A percentile compares a stretch with the other conserved stretches of the same genome.
phyloP scores from a whole-genome alignment of 1,140 invertebrate genomes.

The Musca domestica region DNA sequence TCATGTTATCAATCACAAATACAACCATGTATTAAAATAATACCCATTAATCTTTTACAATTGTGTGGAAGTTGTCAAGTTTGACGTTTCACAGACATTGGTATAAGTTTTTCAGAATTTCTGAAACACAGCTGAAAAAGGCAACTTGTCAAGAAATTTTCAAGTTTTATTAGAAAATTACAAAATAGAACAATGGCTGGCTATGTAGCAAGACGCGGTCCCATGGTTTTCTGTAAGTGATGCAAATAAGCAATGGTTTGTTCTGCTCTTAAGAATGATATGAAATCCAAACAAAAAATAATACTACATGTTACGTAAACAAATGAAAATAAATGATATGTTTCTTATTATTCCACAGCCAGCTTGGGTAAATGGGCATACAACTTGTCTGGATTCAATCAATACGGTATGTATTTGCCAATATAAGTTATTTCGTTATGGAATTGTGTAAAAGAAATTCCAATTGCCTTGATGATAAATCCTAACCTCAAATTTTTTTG shows the following conservation, averaged over 20 bases:
- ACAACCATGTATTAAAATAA: neutral
- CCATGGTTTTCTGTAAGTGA: slow-evolving; percentile 49
- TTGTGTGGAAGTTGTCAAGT: neutral
- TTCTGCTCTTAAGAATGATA: neutral
- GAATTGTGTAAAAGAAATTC: slow-evolving; percentile 12
- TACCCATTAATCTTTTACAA: slow-evolving; percentile 17
- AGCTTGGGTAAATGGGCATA: slow-evolving; percentile 66
- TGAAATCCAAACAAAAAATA: neutral
- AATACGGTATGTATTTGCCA: slow-evolving; percentile 63
- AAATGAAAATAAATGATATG: slow-evolving; percentile 38
- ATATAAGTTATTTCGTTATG: neutral
- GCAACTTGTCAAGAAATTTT: slow-evolving; percentile 13
- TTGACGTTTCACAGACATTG: slow-evolving; percentile 9
- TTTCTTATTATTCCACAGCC: slow-evolving; percentile 55
- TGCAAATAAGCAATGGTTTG: neutral
- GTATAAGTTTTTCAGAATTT: neutral
- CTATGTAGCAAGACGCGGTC: slow-evolving; percentile 50
- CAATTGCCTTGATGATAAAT: too few relatives aligned
- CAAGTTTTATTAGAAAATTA: slow-evolving; percentile 11
- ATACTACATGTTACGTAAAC: slow-evolving; percentile 45
- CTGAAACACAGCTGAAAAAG: neutral
- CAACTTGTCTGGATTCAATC: slow-evolving; percentile 69
- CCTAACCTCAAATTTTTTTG: slow-evolving; percentile 17
- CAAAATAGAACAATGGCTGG: slow-evolving; percentile 39
- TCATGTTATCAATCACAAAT: too few relatives aligned